Evolutionary conservation across 35 echinoderm and acorn worm genomes (phyloP).

Genomic region (Ophioderma brevispina): DNA sequence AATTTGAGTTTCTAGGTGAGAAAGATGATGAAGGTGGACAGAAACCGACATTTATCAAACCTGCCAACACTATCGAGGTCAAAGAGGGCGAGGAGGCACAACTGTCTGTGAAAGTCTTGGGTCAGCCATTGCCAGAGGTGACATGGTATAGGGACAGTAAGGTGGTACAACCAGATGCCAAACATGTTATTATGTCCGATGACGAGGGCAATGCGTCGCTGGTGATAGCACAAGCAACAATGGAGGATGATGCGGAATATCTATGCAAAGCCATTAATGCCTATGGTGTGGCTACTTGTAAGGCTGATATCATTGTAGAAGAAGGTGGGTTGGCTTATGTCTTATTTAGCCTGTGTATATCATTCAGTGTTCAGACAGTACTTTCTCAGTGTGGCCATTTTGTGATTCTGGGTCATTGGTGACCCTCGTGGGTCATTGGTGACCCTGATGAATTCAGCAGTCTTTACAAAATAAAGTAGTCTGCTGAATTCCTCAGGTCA

Average conservation of each 20-base stretch:
- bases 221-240: constrained; percentile 74
- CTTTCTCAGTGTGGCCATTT: no score
- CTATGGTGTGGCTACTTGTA: constrained; percentile 76
- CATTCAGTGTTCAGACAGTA: no score
- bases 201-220: constrained; percentile 79
- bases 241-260: constrained; percentile 97
- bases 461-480: no score
- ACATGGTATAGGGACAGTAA: constrained; percentile 94
- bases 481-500: no score
- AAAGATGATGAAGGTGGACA: constrained; percentile 56
- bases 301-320: constrained; percentile 89
- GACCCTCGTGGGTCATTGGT: no score
- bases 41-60: constrained; percentile 63
- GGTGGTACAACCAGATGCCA: constrained; percentile 54
- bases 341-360: no score
- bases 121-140: constrained; percentile 71
- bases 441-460: no score
- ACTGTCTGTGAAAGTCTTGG: constrained; percentile 68
- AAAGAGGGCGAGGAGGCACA: constrained; percentile 63
- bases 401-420: no score
- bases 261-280: constrained; percentile 90
- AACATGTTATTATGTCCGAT: constrained; percentile 70
- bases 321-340: constrained; percentile 32
- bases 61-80: constrained; percentile 73
- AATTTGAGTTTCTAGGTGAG: constrained; percentile 50